Conservation (phyloP, 2,113 vertebrate species). For the Carettochelys insculpta region DNA sequence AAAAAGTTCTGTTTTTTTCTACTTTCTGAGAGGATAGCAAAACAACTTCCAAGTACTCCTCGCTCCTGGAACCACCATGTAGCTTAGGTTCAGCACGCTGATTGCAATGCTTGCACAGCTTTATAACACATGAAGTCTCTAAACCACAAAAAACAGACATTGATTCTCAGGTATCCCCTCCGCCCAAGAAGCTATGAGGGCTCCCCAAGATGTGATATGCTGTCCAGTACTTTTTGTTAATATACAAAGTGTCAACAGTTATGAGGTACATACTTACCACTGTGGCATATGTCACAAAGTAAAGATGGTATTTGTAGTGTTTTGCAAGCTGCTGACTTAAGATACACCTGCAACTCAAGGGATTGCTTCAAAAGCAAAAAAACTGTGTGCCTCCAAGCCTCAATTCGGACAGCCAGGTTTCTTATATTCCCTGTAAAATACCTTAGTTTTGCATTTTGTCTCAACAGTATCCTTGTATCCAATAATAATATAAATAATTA, state of each 20-base stretch:
- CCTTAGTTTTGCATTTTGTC: rapidly evolving
- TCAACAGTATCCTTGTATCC: rapidly evolving
- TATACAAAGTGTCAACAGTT: rapidly evolving
- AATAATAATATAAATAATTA: neutral
- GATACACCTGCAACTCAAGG: rapidly evolving
- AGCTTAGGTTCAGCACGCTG: neutral
- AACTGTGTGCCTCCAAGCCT: rapidly evolving
- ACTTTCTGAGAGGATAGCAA: neutral
- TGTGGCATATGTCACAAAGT: neutral
- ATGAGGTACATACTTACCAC: rapidly evolving
- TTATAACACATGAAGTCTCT: neutral
- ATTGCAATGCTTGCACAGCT: neutral
- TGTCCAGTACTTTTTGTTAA: neutral
- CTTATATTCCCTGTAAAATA: neutral
- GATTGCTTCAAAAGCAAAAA: neutral
- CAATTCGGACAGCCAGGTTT: neutral
- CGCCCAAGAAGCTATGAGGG: neutral
- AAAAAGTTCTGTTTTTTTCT: neutral
- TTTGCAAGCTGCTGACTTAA: rapidly evolving
- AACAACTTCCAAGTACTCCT: neutral
- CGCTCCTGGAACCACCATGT: neutral
- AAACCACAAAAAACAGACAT: neutral
- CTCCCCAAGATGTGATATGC: neutral
- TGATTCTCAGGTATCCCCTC: neutral
- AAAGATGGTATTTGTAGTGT: neutral